Evolutionary conservation across 2,113 vertebrate genomes (phyloP), one percentile per base, ranked within the genome.

Genomic region (Callopanchax toddi): DNA sequence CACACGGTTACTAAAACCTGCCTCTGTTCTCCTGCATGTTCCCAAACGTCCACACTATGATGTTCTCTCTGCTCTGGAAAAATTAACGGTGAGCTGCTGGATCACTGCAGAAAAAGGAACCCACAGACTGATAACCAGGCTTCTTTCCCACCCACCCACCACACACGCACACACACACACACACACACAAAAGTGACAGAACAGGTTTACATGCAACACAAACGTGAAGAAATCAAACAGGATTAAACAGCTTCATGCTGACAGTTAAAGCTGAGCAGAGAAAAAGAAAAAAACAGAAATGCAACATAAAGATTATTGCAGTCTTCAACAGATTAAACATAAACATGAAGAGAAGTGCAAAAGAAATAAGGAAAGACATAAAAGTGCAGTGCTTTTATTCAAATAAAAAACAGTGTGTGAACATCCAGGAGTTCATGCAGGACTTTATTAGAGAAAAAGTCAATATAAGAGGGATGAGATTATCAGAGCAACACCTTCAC

Each of bases 321-420:
- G 82, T 64, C 34, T 76, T 61, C 63, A 74, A 70, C 75, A 60
- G 74, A 64, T 50, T 23, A 57, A 40, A 68, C 93, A 92, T n/a
- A n/a, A 94, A 93, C 93, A 94, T 82, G 89, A 93, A 91, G 92
- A 94, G 90, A 92, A 91, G 92, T 93, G 94, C 74, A 89, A 88
- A 87, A 74, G 58, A 76, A 81, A 66, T 53, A 13, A 20, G 25
- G 40, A 51, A 82, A 73, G 11, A 32, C 29, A 64, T 48, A 76
- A 79, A 84, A 80, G 69, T 82, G 84, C 76, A 61, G 70, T 67
- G 65, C 61, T 75, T 75, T 67, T 65, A 11, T 62, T 51, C 60
- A 36, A 22, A 54, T 37, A 37, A 71, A 42, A 17, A 36, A 49
- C 37, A 81, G 86, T 79, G 74, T 76, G 68, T 34, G 29, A 48